Percentiles rank a stretch among this genome's conserved stretches.
These are phyloP conservation scores for Eclectus roratus DNA, from an alignment of 2,113 vertebrate species.

Conservation along the genomic window DNA sequence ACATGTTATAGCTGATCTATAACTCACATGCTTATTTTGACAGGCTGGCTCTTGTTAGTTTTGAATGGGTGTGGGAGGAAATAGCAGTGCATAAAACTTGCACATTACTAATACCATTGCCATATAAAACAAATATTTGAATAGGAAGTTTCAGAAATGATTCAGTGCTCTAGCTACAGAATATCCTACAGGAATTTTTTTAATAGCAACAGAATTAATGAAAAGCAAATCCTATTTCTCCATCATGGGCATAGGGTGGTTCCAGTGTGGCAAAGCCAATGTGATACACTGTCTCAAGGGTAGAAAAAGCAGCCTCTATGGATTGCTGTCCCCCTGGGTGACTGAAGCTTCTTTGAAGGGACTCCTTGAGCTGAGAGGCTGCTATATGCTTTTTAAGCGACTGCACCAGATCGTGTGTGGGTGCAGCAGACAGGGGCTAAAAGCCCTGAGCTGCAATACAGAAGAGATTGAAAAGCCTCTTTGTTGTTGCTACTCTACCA, in stretches of 20 bases:
- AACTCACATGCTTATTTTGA: constrained; percentile 65
- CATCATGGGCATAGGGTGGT: constrained; percentile 33
- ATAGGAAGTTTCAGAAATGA: constrained; percentile 74
- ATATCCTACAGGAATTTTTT: constrained; percentile 75
- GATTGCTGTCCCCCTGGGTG: constrained; percentile 12
- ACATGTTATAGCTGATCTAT: constrained; percentile 60
- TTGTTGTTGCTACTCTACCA: not conserved
- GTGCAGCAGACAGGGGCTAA: constrained; percentile 52
- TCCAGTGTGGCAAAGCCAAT: constrained; percentile 22
- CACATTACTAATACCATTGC: constrained; percentile 77
- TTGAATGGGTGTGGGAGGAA: constrained; percentile 75
- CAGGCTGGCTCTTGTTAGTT: constrained; percentile 70
- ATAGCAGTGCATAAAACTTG: constrained; percentile 69
- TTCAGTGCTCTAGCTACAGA: constrained; percentile 72
- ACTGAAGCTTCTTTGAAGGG: constrained; percentile 42
- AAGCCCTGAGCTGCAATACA: constrained; percentile 25
- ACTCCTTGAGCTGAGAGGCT: constrained; percentile 31
- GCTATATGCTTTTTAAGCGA: constrained; percentile 33
- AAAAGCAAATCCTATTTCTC: constrained; percentile 61
- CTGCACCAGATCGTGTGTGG: constrained; percentile 47
- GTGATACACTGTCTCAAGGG: not conserved
- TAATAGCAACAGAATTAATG: constrained; percentile 65
- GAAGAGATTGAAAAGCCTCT: constrained; percentile 36
- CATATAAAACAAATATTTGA: constrained; percentile 79
- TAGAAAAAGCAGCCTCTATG: constrained; percentile 15